phyloP scores from a whole-genome alignment of 1,140 invertebrate genomes.

The Caenorhabditis brenneri region DNA sequence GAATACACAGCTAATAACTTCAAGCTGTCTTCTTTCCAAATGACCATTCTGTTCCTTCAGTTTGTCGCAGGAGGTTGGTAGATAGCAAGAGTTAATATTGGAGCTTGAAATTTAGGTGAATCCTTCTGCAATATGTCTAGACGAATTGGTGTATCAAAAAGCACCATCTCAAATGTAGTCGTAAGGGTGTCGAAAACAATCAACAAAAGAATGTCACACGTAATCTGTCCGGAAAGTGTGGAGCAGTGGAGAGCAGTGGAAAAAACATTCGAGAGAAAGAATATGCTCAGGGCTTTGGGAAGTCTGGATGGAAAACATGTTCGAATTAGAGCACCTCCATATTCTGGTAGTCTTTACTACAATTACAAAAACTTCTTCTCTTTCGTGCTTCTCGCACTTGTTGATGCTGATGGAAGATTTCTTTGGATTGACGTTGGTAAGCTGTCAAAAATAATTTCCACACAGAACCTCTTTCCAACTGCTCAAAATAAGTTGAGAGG shows the following conservation, averaged over 20 bases:
- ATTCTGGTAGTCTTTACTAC: not conserved
- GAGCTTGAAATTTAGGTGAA: too few species aligned
- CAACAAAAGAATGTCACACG: not conserved
- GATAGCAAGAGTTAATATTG: too few species aligned
- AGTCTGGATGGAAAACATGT: conserved; percentile 4
- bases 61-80: too few species aligned
- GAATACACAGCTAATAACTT: too few species aligned
- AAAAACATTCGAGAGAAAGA: not conserved
- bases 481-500: too few species aligned
- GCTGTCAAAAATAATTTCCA: not conserved
- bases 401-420: not conserved
- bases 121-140: not conserved
- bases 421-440: not conserved
- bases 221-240: not conserved
- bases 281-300: not conserved
- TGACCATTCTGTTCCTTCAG: too few species aligned
- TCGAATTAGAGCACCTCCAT: not conserved
- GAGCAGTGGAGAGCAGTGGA: not conserved
- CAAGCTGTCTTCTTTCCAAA: too few species aligned
- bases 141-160: not conserved
- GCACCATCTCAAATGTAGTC: not conserved
- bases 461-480: too few species aligned
- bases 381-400: not conserved
- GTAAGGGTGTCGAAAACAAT: not conserved
- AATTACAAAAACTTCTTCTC: not conserved